A percentile compares a stretch with the other conserved stretches of the same genome.
Conservation (phyloP, 2,888 invertebrate species). For the Sinhomidia bicolor region DNA sequence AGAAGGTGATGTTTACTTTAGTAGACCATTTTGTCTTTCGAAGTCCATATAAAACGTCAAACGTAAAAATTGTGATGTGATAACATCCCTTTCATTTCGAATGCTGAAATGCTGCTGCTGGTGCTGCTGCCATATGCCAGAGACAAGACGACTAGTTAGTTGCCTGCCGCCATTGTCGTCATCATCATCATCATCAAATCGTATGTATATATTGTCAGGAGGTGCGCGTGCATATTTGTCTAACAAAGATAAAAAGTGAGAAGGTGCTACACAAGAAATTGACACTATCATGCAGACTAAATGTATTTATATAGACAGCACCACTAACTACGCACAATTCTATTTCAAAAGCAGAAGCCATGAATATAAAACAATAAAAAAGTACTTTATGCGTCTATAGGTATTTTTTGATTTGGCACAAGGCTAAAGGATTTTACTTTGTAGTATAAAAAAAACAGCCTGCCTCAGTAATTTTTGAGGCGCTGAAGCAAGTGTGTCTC, state of each 20-base stretch:
- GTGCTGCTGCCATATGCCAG: too few relatives aligned
- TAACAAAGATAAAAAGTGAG: not conserved
- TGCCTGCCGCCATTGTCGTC: not conserved
- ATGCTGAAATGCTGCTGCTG: too few relatives aligned
- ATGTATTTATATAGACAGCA: not conserved
- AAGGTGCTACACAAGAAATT: conserved; percentile 20
- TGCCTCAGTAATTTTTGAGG: conserved; percentile 54
- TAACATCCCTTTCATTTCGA: conserved; percentile 28
- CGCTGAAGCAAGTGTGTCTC: conserved; percentile 47
- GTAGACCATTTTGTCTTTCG: conserved; percentile 38
- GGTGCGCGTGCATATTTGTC: not conserved
- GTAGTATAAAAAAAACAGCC: conserved; percentile 29
- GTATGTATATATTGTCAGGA: not conserved
- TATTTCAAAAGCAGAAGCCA: conserved; percentile 43
- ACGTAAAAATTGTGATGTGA: not conserved
- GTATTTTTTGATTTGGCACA: conserved; percentile 60
- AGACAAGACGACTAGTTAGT: not conserved
- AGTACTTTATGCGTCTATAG: not conserved
- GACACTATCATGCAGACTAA: not conserved
- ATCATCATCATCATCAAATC: conserved; percentile 2
- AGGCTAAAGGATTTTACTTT: conserved; percentile 56
- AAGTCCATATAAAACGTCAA: conserved; percentile 34
- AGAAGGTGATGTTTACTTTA: not conserved
- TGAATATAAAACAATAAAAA: conserved; percentile 24
- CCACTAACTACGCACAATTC: not conserved